Base-by-base conservation (phyloP, 2,113 vertebrate genomes). In the Prionailurus viverrinus region DNA sequence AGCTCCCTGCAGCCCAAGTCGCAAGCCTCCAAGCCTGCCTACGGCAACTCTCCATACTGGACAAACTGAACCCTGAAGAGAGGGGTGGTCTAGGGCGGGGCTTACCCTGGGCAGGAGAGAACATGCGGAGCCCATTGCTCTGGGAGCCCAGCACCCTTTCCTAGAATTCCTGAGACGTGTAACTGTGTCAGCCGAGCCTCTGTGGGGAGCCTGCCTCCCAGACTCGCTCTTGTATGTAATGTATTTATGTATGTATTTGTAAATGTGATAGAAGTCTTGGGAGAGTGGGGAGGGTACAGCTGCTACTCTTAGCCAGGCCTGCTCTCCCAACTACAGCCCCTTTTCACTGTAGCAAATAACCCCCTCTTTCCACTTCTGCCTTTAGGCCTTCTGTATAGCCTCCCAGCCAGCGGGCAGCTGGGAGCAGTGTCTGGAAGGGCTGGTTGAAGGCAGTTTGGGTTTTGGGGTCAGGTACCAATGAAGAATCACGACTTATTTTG, bases 161-260 rank as follows among this genome's bases (percentile, higher is more conserved):
- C 95, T 97, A 51, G 88, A 76, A 97, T 92, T 87, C 29, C 91
- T 71, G 93, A 98, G 96, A 97, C 51, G 6, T 63, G 81, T 96
- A 98, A 98, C 98, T 98, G 97, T 94, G 98, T 98, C 98, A 98
- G 98, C 98, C 92, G 96, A 98, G 97, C 97, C 74, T 97, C 96
- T n/a, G 6, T 97, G 97, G 98, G 98, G 96, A 97, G 97, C 92
- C 96, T 95, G 83, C 96, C 86, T 96, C 98, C 98, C 98, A 98
- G 98, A 98, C 98, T 98, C 96, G 85, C 98, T 98, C 19, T 99
- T 99, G 98, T 99, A 99, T 99, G 99, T 99, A 99, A 98, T 99
- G 98, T 99, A 99, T 99, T 99, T 99, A 99, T 99, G 98, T 99
- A 99, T 99, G 99, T 99, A 98, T 98, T 98, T 98, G 99, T 99